Percentiles rank a stretch among this genome's conserved stretches.
These are phyloP conservation scores for Dasyornis broadbenti DNA, from an alignment of 2,113 vertebrate genomes.

Conservation along the genomic window DNA sequence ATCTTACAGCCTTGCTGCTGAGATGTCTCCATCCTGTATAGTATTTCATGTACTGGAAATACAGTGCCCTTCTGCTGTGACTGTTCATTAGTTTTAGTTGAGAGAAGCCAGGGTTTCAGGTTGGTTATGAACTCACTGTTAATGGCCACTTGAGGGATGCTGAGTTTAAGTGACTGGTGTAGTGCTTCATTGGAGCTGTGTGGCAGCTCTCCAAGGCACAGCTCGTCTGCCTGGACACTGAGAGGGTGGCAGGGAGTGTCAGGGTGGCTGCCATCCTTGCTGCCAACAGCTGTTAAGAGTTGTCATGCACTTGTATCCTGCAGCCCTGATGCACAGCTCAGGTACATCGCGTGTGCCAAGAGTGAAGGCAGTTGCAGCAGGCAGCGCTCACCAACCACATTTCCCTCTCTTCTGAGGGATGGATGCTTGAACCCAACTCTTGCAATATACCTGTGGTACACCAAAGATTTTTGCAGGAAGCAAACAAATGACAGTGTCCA, in stretches of 20 bases:
- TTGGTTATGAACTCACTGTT: neutral
- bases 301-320: neutral
- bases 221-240: neutral
- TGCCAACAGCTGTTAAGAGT: neutral
- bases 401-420: neutral
- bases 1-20: neutral
- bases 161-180: neutral
- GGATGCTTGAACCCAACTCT: neutral
- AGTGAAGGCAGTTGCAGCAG: neutral
- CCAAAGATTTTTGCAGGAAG: neutral
- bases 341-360: neutral
- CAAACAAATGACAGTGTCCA: neutral
- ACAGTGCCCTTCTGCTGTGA: neutral
- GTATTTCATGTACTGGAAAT: neutral
- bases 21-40: rapidly evolving
- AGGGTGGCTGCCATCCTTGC: neutral
- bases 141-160: neutral
- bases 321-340: neutral
- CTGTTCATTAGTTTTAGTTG: neutral
- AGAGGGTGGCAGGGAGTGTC: neutral
- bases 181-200: rapidly evolving
- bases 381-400: rapidly evolving
- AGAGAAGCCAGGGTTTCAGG: neutral
- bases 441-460: neutral
- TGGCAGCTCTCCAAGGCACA: neutral